Percentiles rank a stretch among this genome's conserved stretches.
Conservation (phyloP, 2,888 invertebrate species). For the Andrena chrysosceles region DNA sequence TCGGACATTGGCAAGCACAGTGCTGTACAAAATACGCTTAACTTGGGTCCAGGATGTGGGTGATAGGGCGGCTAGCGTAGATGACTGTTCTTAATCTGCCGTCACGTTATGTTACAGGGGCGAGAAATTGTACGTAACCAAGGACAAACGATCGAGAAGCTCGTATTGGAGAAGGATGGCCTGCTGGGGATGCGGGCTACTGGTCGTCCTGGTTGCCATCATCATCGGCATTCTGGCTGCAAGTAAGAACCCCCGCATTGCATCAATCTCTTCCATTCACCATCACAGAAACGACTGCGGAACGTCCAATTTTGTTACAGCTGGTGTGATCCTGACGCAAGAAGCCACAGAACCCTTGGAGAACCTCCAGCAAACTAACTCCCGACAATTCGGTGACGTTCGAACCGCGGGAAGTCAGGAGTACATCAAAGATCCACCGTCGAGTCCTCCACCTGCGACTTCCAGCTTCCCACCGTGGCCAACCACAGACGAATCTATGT, state of each 20-base stretch:
- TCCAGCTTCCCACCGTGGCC: slow-evolving; percentile 81
- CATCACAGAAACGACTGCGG: not conserved
- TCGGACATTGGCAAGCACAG: slow-evolving; percentile 70
- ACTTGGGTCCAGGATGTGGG: slow-evolving; percentile 68
- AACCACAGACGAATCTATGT: slow-evolving; percentile 80
- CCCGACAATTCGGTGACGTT: slow-evolving; percentile 87
- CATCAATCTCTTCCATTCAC: not conserved
- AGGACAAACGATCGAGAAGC: slow-evolving; percentile 91
- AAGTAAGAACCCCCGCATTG: slow-evolving; percentile 86
- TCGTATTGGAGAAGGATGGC: slow-evolving; percentile 87
- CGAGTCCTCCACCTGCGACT: slow-evolving; percentile 81
- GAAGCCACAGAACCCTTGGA: slow-evolving; percentile 86
- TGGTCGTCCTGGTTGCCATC: slow-evolving; percentile 88
- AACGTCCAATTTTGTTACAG: slow-evolving; percentile 85
- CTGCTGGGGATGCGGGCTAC: slow-evolving; percentile 90
- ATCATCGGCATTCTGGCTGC: slow-evolving; percentile 91
- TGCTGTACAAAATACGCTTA: slow-evolving; percentile 82
- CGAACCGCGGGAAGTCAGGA: slow-evolving; percentile 85
- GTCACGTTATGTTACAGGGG: slow-evolving; percentile 88
- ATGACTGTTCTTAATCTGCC: slow-evolving; percentile 25
- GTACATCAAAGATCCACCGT: slow-evolving; percentile 81
- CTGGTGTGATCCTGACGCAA: slow-evolving; percentile 89
- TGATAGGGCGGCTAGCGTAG: slow-evolving; percentile 4
- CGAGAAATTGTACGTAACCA: slow-evolving; percentile 93
- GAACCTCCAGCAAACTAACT: slow-evolving; percentile 82